Conservation (phyloP, 2,797 vertebrate genomes). For the Falco columbarius region DNA sequence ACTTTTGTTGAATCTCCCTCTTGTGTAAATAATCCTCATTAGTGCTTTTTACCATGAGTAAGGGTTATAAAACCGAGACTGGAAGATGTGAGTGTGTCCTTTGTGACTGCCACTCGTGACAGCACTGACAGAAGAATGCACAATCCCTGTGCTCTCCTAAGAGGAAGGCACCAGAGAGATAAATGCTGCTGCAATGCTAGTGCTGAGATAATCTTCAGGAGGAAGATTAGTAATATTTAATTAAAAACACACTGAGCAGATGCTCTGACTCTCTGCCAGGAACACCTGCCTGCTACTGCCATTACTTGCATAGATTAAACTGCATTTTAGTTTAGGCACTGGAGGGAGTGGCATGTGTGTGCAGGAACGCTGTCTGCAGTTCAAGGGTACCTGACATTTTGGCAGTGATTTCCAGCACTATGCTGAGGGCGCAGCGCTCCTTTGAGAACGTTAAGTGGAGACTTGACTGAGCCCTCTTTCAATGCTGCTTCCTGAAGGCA, state of each 20-base stretch:
- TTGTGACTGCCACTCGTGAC: neutral
- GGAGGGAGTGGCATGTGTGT: rapidly evolving
- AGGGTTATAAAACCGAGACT: neutral
- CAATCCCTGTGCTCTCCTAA: neutral
- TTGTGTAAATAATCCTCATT: neutral
- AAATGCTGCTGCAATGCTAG: neutral
- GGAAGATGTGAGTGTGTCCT: rapidly evolving
- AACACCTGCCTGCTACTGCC: neutral
- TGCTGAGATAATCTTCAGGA: neutral
- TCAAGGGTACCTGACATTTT: neutral
- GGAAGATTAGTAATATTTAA: neutral
- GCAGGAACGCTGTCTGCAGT: neutral
- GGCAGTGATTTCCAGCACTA: neutral
- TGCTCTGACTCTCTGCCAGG: neutral
- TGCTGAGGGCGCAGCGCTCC: neutral
- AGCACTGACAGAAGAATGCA: neutral
- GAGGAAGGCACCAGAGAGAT: neutral
- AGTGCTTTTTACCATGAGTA: neutral
- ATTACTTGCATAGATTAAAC: neutral
- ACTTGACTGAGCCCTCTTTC: rapidly evolving
- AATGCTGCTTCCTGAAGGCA: neutral
- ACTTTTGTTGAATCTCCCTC: neutral
- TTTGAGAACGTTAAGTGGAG: neutral
- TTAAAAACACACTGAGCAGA: neutral
- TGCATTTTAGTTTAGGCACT: neutral